Evolutionary conservation across 2,113 vertebrate species (phyloP).

Genomic region (Thryonomys swinderianus): DNA sequence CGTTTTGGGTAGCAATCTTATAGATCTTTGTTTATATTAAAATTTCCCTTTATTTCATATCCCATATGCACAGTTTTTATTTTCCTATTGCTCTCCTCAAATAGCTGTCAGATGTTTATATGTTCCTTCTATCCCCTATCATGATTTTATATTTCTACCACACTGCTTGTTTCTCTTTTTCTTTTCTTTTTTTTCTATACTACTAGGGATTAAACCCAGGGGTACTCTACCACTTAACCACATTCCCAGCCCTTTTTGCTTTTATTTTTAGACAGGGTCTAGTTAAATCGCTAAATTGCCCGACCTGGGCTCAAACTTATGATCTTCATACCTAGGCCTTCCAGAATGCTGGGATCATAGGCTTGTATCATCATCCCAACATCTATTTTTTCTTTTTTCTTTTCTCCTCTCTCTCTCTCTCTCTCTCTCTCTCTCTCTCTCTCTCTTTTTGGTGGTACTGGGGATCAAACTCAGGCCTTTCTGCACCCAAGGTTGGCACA

Average conservation of each 20-base stretch:
- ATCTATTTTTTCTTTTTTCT: too few species aligned
- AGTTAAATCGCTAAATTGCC: neutral
- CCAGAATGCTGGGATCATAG: neutral
- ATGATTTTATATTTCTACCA: slow-evolving; percentile 54
- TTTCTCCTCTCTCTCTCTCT: too few species aligned
- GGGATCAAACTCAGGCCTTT: too few species aligned
- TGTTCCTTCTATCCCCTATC: neutral
- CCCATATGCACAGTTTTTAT: neutral
- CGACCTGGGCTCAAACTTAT: neutral
- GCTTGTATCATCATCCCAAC: neutral
- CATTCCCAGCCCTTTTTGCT: neutral
- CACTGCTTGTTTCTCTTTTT: neutral
- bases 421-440: too few species aligned
- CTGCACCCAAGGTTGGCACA: too few species aligned
- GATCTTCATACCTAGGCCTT: neutral
- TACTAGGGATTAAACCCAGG: neutral
- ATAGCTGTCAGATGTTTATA: slow-evolving; percentile 20
- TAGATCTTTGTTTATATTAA: slow-evolving; percentile 52
- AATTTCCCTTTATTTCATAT: slow-evolving; percentile 32
- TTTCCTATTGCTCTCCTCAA: neutral
- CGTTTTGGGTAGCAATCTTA: neutral
- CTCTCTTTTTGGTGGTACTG: too few species aligned
- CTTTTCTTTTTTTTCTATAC: neutral
- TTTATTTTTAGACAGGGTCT: neutral
- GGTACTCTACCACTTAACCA: neutral